A percentile compares a stretch with the other conserved stretches of the same genome.
phyloP scores from a whole-genome alignment of 2,888 invertebrate genomes.

The Axea sp. region DNA sequence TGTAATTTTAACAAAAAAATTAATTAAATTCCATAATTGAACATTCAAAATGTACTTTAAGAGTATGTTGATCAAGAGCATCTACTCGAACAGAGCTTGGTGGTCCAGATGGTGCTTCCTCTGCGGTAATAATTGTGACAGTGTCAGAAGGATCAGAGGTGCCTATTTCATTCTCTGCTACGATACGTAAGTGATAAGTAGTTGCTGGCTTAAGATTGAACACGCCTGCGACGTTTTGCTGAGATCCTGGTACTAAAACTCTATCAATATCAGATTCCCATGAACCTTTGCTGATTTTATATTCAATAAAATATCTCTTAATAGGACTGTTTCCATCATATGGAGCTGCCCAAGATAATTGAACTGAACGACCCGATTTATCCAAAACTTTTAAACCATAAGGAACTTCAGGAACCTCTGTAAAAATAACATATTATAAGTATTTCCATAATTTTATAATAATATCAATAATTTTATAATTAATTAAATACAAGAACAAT shows the following conservation, averaged over 20 bases:
- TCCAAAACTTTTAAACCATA: constrained; percentile 93
- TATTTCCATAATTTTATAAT: not conserved
- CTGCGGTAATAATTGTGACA: constrained; percentile 96
- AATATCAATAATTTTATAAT: not conserved
- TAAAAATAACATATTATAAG: constrained; percentile 39
- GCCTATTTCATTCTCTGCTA: constrained; percentile 96
- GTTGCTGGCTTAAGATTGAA: constrained; percentile 94
- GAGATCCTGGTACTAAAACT: constrained; percentile 91
- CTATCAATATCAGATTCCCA: constrained; percentile 93
- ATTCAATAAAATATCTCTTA: constrained; percentile 93
- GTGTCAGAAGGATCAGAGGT: constrained; percentile 95
- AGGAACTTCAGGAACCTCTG: constrained; percentile 93
- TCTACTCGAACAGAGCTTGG: constrained; percentile 92
- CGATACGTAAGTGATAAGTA: constrained; percentile 94
- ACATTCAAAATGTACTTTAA: constrained; percentile 80
- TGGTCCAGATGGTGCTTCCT: constrained; percentile 92
- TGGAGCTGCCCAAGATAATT: constrained; percentile 94
- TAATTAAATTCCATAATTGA: not conserved
- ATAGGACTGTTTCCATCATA: constrained; percentile 95
- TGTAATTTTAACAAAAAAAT: no score
- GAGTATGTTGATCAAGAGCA: constrained; percentile 91
- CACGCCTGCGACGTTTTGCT: constrained; percentile 93
- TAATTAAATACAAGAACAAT: no score
- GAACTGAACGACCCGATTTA: constrained; percentile 93
- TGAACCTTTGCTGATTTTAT: constrained; percentile 90